These are phyloP conservation scores for Cryptoblepharus egeriae DNA, from an alignment of 2,797 vertebrate genomes.

Conservation along the genomic window DNA sequence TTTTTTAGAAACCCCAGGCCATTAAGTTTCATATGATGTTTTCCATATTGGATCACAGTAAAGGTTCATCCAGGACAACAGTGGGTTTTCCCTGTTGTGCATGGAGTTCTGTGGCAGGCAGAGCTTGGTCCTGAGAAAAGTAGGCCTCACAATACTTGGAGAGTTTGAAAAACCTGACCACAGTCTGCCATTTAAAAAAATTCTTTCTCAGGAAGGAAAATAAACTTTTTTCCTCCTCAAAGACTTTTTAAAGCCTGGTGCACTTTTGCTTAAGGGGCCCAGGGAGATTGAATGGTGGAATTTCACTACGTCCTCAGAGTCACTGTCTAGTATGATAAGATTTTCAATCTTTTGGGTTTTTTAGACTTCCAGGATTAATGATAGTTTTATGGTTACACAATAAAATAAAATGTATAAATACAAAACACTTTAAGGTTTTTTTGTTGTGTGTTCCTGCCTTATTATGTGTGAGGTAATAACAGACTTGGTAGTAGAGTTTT, in stretches of 20 bases:
- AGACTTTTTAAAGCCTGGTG: background rate
- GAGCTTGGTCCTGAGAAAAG: background rate
- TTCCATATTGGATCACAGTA: rapidly evolving
- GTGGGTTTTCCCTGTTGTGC: background rate
- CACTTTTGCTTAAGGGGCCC: background rate
- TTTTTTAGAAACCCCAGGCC: rapidly evolving
- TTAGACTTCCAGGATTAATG: conserved; percentile 51
- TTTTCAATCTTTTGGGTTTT: conserved; percentile 18
- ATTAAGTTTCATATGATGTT: conserved; percentile 1
- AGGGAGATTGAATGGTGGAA: background rate
- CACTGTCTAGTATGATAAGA: background rate
- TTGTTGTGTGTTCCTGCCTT: conserved; percentile 15
- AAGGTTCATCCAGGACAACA: conserved; percentile 32
- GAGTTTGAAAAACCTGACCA: background rate
- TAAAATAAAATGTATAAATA: conserved; percentile 61
- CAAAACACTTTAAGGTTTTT: background rate
- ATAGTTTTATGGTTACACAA: conserved; percentile 55
- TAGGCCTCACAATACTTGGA: background rate
- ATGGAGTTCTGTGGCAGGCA: background rate
- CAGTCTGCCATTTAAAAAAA: background rate
- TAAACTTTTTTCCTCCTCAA: background rate
- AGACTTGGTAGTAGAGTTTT: conserved; percentile 1
- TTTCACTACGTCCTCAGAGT: background rate
- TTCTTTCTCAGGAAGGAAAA: background rate
- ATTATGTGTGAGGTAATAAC: conserved; percentile 4